Conservation (phyloP, 2,888 invertebrate species). For the Eristalis pertinax region DNA sequence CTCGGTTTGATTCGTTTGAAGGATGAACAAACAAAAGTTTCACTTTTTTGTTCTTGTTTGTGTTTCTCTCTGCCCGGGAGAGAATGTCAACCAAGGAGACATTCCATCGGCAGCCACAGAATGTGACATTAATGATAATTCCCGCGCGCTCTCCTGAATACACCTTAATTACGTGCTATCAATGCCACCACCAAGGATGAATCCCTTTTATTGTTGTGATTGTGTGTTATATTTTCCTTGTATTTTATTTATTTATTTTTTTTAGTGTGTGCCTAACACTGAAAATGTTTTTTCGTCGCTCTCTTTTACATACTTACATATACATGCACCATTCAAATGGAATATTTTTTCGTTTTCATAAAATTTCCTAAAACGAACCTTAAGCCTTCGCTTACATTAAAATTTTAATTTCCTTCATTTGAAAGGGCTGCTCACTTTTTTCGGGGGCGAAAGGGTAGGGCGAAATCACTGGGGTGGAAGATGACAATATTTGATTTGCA, state of each 20-base stretch:
- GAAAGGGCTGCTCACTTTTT: conserved; percentile 15
- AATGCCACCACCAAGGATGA: conserved; percentile 38
- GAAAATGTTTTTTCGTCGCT: conserved; percentile 33
- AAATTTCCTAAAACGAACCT: conserved; percentile 20
- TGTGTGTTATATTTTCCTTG: conserved; percentile 23
- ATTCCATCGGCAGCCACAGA: conserved; percentile 10
- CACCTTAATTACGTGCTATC: conserved; percentile 65
- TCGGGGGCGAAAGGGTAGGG: neutral
- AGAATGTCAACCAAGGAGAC: conserved; percentile 2
- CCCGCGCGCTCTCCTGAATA: conserved; percentile 47
- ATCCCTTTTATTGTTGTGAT: conserved; percentile 49
- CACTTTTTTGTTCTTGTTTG: neutral
- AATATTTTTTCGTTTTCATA: conserved; percentile 23
- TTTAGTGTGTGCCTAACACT: conserved; percentile 15
- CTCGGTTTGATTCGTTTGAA: conserved; percentile 25
- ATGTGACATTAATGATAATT: conserved; percentile 43
- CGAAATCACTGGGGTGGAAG: conserved; percentile 45
- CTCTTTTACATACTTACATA: neutral
- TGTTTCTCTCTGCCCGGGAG: neutral
- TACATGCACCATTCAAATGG: neutral
- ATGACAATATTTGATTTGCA: conserved; percentile 65
- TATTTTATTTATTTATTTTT: conserved; percentile 3
- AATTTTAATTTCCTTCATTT: conserved; percentile 65
- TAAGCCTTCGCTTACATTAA: conserved; percentile 52
- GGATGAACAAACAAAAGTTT: conserved; percentile 21